These are phyloP conservation scores for Eumacrocentrus americanus DNA, from an alignment of 2,888 invertebrate genomes.

Conservation along the genomic window DNA sequence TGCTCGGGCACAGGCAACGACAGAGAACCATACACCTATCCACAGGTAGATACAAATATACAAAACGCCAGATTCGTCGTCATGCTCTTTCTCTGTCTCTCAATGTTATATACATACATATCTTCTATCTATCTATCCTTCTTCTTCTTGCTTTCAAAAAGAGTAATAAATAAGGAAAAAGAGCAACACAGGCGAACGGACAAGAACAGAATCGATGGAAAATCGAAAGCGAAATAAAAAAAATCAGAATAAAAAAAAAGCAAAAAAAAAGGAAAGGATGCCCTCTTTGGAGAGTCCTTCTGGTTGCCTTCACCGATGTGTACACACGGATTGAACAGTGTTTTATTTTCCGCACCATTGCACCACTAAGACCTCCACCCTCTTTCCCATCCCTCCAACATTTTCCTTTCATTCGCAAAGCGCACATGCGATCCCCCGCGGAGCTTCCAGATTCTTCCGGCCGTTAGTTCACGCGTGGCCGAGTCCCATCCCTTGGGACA, in stretches of 20 bases:
- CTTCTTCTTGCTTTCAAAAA: conserved; percentile 25
- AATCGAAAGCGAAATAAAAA: conserved; percentile 19
- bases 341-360: conserved; percentile 35
- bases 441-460: conserved; percentile 27
- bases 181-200: too few species aligned
- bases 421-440: conserved; percentile 21
- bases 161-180: conserved; percentile 18
- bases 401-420: conserved; percentile 16
- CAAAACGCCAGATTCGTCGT: conserved; percentile 22
- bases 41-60: conserved; percentile 76
- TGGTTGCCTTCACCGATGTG: conserved; percentile 30
- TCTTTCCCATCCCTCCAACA: conserved; percentile 5
- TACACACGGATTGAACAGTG: conserved; percentile 29
- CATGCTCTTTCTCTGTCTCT: conserved; percentile 13
- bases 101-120: too few species aligned
- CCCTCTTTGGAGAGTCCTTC: conserved; percentile 42
- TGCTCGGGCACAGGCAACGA: conserved; percentile 94
- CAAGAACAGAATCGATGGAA: not conserved
- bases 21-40: conserved; percentile 92
- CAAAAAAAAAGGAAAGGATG: conserved; percentile 43
- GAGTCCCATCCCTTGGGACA: conserved; percentile 15
- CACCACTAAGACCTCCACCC: conserved; percentile 31
- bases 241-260: conserved; percentile 23
- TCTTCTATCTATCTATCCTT: conserved; percentile 8
- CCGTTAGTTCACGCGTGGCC: conserved; percentile 25